Evolutionary conservation across 2,797 vertebrate species (phyloP).

Genomic region (Sebastes cheni): DNA sequence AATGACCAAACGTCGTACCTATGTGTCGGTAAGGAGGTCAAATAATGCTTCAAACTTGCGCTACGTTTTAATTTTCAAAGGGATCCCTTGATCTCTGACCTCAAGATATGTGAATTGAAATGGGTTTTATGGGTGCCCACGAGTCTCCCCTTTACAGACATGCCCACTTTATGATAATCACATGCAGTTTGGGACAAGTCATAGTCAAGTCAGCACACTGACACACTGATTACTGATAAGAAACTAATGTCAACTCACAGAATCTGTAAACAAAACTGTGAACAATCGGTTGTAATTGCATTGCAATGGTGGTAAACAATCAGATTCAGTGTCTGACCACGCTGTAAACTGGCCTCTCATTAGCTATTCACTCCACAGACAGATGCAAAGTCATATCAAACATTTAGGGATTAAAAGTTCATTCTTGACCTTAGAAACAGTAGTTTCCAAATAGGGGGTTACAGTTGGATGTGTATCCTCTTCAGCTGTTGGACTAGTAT

Average conservation of each 20-base stretch:
- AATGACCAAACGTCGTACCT: too few relatives aligned
- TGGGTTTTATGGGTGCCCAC: too few relatives aligned
- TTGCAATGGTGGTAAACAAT: background rate
- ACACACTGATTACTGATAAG: background rate
- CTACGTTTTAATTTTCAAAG: too few relatives aligned
- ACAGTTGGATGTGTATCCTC: background rate
- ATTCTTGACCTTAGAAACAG: background rate
- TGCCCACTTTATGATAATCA: too few relatives aligned
- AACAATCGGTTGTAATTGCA: background rate
- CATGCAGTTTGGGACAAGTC: accelerated
- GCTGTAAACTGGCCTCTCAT: background rate
- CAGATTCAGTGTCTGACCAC: background rate
- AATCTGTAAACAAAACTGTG: background rate
- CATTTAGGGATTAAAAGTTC: background rate
- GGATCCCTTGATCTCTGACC: too few relatives aligned
- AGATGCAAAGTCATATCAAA: background rate
- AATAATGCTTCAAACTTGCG: too few relatives aligned
- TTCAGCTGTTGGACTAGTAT: background rate
- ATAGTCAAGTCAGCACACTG: background rate
- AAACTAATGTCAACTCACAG: conserved; percentile 16
- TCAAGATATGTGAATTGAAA: too few relatives aligned
- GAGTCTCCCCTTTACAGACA: too few relatives aligned
- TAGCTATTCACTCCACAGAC: background rate
- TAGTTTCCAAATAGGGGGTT: too few relatives aligned
- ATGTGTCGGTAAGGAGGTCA: too few relatives aligned